phyloP scores from a whole-genome alignment of 2,888 invertebrate species.

The Ypsolopha scabrella region DNA sequence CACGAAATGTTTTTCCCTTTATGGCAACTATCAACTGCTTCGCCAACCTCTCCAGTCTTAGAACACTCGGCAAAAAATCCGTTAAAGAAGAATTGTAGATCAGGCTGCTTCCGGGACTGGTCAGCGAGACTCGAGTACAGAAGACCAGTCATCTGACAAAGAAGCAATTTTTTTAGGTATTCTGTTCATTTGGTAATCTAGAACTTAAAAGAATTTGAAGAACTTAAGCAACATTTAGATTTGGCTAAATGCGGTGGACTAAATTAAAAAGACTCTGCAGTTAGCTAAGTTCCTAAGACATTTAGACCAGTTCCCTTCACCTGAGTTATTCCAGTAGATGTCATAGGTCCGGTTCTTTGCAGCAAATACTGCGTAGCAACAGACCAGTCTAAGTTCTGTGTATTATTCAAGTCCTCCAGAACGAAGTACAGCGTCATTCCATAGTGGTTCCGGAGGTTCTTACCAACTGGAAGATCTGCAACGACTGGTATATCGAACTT shows the following conservation, averaged over 20 bases:
- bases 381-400: conserved; percentile 68
- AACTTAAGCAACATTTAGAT: no score
- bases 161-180: no score
- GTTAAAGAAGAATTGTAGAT: conserved; percentile 75
- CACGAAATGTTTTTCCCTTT: conserved; percentile 31
- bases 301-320: no score
- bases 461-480: conserved; percentile 74
- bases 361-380: conserved; percentile 66
- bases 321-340: conserved; percentile 73
- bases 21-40: conserved; percentile 25
- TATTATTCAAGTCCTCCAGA: conserved; percentile 49
- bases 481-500: conserved; percentile 61
- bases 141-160: conserved; percentile 60
- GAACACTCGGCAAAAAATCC: conserved; percentile 71
- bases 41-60: conserved; percentile 37
- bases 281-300: no score
- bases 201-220: no score
- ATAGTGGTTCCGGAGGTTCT: conserved; percentile 73
- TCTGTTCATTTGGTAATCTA: no score
- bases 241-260: no score
- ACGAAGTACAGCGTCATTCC: conserved; percentile 67
- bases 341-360: conserved; percentile 68
- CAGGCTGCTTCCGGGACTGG: conserved; percentile 62
- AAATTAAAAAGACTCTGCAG: no score
- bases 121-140: conserved; percentile 71